Evolutionary conservation across 2,797 vertebrate genomes (phyloP), one percentile per base, ranked within the genome.

Genomic region (Alcedo quadribrachys): DNA sequence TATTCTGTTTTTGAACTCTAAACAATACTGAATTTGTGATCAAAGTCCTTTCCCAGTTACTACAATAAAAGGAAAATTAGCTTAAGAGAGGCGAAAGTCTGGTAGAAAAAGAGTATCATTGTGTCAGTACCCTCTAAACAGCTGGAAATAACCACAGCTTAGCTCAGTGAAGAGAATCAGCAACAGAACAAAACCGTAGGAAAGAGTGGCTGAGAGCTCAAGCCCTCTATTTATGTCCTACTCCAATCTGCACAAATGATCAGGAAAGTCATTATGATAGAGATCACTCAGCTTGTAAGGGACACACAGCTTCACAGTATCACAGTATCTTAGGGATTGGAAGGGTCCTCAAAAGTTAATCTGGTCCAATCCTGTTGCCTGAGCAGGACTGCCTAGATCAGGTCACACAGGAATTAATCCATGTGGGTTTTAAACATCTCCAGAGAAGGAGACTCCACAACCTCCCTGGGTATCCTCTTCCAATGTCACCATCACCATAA

Each of bases 41-140:
- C 68, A 92, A 93, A 91, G 81, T 61, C 81, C 78, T 88, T 87
- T 84, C 63, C 78, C 92, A 92, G 92, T 93, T 94, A 78, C 90
- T 77, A 65, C 73, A 96, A 87, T 86, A 91, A 95, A 95, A 87
- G 40, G 50, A 74, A 92, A 96, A 94, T 67, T 87, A 95, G 65
- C 75, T 96, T 79, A 80, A 79, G 37, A 48, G 58, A 40, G 53
- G 85, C 37, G 15, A 37, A 90, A 71, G 65, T 30, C 37, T 62
- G 43, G 46, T 62, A 67, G 89, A 79, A 51, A 35, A 85, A 71
- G 66, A 85, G 32, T 15, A 69, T 55, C 35, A 35, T 30, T 81
- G 33, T 73, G 85, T 53, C 15, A 2, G 40, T 50, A 70, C 27
- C 33, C 48, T 84, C 50, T 46, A 43, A 90, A 51, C 17, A 60